Percentiles rank a stretch among this genome's conserved stretches.
Evolutionary conservation across 1,140 invertebrate species (phyloP).

Genomic region (Odontomachus brunneus): DNA sequence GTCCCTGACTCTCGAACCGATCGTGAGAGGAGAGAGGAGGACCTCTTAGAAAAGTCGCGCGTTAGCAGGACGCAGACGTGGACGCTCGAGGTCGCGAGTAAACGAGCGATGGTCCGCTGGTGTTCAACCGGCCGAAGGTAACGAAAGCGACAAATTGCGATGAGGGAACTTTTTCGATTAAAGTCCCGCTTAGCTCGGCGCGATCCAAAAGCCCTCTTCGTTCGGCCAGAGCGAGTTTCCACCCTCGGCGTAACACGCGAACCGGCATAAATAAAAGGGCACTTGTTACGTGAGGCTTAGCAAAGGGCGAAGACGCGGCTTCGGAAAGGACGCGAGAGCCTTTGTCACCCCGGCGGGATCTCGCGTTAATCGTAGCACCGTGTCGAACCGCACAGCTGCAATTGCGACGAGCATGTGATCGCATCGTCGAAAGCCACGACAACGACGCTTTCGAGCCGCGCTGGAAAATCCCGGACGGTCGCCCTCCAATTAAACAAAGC

Average conservation of each 20-base stretch:
- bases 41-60: background rate
- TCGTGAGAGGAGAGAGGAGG: slow-evolving; percentile 6
- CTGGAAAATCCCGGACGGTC: background rate
- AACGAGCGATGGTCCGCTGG: slow-evolving; percentile 59
- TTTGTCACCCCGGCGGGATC: slow-evolving; percentile 1
- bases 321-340: background rate
- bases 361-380: slow-evolving; percentile 11
- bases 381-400: background rate
- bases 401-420: background rate
- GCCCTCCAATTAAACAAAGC: slow-evolving; percentile 23
- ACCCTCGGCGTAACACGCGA: slow-evolving; percentile 19
- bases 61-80: slow-evolving; percentile 10
- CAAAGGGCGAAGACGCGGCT: background rate
- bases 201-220: slow-evolving; percentile 47
- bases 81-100: slow-evolving; percentile 56
- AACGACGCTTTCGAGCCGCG: background rate
- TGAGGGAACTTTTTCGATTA: slow-evolving; percentile 81
- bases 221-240: slow-evolving; percentile 45
- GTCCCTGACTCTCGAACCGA: slow-evolving; percentile 3
- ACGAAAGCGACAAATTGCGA: slow-evolving; percentile 79
- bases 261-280: slow-evolving; percentile 39
- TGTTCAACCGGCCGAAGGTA: slow-evolving; percentile 57
- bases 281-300: background rate
- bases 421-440: background rate
- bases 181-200: slow-evolving; percentile 67